These are phyloP conservation scores for Valencia hispanica DNA, from an alignment of 2,797 vertebrate species.

Conservation along the genomic window DNA sequence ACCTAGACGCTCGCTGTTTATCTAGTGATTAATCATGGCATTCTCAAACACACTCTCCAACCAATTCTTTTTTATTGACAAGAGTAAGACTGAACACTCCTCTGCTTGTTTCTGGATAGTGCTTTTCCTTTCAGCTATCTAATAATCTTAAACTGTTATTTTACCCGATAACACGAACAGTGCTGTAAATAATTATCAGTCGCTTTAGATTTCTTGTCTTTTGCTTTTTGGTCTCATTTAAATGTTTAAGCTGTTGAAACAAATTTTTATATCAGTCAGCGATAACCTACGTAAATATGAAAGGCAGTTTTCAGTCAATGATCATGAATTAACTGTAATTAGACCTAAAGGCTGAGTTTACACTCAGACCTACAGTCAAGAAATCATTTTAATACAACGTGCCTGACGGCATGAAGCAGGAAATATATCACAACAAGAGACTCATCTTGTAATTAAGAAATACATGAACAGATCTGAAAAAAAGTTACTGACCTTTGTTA, in stretches of 20 bases:
- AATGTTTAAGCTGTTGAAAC: not conserved
- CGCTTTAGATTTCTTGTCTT: not conserved
- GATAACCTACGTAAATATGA: not conserved
- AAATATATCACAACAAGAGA: not conserved
- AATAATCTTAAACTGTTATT: not conserved
- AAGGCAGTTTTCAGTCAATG: not conserved
- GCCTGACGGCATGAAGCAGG: not conserved
- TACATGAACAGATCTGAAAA: not conserved
- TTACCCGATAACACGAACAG: not conserved
- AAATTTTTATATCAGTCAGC: not conserved
- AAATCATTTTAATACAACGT: not conserved
- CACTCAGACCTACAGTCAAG: not conserved
- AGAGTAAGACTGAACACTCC: constrained; percentile 6
- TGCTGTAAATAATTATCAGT: not conserved
- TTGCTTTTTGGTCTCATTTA: not conserved
- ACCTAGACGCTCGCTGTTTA: constrained; percentile 24
- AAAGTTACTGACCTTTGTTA: not conserved
- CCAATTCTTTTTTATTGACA: constrained; percentile 47
- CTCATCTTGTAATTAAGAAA: not conserved
- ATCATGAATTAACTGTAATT: not conserved
- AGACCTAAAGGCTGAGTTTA: not conserved
- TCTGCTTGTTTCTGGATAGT: constrained; percentile 9
- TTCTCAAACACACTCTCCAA: constrained; percentile 9
- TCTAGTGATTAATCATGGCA: constrained; percentile 42
- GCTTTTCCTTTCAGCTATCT: constrained; percentile 9